A percentile compares a stretch with the other conserved stretches of the same genome.
Conservation (phyloP, 2,113 vertebrate genomes). For the Eudyptes chrysolophus region DNA sequence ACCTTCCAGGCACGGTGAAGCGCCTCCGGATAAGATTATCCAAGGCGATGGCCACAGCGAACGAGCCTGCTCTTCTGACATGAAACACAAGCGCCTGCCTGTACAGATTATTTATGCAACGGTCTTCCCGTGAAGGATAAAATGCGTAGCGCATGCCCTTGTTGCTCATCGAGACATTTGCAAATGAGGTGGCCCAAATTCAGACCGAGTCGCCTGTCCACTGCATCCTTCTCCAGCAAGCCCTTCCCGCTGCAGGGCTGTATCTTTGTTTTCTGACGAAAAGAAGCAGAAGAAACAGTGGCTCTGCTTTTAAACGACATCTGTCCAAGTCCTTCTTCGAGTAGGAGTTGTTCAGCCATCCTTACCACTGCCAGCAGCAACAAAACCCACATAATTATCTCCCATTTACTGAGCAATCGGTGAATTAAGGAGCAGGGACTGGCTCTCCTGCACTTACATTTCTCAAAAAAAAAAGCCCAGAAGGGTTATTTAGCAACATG, state of each 20-base stretch:
- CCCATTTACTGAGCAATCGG: not conserved
- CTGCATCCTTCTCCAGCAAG: not conserved
- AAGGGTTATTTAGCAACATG: not conserved
- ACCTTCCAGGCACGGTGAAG: not conserved
- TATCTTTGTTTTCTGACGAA: not conserved
- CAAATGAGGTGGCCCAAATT: not conserved
- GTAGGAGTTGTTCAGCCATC: not conserved
- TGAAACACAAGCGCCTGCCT: not conserved
- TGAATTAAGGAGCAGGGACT: not conserved
- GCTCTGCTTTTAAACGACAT: not conserved
- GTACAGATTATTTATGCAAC: not conserved
- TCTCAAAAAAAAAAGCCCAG: not conserved
- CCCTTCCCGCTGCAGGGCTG: not conserved
- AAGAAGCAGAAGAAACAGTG: not conserved
- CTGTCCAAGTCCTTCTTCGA: not conserved
- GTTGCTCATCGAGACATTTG: fast-evolving
- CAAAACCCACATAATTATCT: not conserved
- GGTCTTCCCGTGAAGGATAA: not conserved
- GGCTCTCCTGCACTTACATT: fast-evolving
- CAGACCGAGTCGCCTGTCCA: not conserved
- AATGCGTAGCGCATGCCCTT: fast-evolving
- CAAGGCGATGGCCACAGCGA: fast-evolving
- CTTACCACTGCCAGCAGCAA: not conserved
- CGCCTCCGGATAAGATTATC: not conserved
- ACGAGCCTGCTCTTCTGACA: not conserved